Conservation (phyloP, 2,888 invertebrate genomes). For the Mimumesa dahlbomi region DNA sequence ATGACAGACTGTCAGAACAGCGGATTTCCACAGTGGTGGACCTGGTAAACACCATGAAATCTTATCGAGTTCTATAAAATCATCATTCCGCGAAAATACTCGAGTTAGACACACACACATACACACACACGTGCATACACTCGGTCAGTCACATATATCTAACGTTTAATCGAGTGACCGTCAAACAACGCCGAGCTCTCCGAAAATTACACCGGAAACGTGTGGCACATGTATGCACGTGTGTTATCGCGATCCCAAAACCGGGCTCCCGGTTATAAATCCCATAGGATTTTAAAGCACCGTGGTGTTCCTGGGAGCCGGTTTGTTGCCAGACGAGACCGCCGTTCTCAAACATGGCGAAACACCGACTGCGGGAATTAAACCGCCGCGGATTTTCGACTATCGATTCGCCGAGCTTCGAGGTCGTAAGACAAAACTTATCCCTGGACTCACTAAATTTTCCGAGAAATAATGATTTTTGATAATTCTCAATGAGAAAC, state of each 20-base stretch:
- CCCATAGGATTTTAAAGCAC: constrained; percentile 52
- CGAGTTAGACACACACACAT: too few relatives aligned
- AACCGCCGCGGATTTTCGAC: too few relatives aligned
- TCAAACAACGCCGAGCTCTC: constrained; percentile 49
- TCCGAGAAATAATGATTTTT: too few relatives aligned
- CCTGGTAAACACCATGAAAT: too few relatives aligned
- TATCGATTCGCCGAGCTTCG: too few relatives aligned
- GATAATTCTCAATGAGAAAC: too few relatives aligned
- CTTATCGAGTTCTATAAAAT: too few relatives aligned
- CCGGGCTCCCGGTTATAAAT: constrained; percentile 51
- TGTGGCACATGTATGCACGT: neutral
- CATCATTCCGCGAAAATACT: too few relatives aligned
- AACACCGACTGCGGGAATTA: constrained; percentile 49
- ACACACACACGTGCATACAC: too few relatives aligned
- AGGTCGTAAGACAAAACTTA: too few relatives aligned
- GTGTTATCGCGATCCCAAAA: constrained; percentile 41
- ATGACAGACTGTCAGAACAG: neutral
- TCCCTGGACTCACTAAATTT: too few relatives aligned
- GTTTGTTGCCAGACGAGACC: constrained; percentile 33
- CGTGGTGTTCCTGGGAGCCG: neutral
- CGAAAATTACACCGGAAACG: constrained; percentile 26
- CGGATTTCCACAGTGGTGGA: too few relatives aligned
- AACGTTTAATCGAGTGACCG: constrained; percentile 49
- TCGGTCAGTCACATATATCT: constrained; percentile 44
- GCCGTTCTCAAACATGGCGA: constrained; percentile 1